Evolutionary conservation across 2,797 vertebrate species (phyloP).

Genomic region (Neopelma chrysocephalum): DNA sequence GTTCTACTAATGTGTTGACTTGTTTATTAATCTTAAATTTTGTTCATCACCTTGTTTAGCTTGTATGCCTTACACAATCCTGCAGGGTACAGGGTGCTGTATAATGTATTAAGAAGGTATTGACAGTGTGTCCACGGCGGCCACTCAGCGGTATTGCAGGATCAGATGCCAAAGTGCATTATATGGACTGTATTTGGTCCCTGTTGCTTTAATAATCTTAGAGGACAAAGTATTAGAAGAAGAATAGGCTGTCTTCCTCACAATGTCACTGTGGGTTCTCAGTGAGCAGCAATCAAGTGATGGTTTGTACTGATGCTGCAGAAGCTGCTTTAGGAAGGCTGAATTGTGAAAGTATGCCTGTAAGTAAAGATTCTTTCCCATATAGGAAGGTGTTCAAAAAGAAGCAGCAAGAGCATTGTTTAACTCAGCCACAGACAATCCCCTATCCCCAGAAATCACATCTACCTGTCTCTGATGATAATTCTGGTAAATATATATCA

Average conservation of each 20-base stretch:
- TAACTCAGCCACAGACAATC: background rate
- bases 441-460: background rate
- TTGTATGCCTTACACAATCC: background rate
- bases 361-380: background rate
- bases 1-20: background rate
- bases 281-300: background rate
- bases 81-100: background rate
- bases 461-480: background rate
- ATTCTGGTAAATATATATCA: background rate
- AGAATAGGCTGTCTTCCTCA: background rate
- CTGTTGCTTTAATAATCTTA: background rate
- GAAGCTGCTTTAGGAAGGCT: background rate
- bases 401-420: background rate
- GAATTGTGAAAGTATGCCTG: background rate
- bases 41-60: background rate
- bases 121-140: background rate
- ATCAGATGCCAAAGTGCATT: background rate
- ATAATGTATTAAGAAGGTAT: background rate
- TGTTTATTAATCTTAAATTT: background rate
- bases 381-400: background rate
- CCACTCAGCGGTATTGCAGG: fast-evolving
- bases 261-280: background rate
- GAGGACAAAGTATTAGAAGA: background rate
- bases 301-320: background rate
- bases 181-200: background rate